Evolutionary conservation across 2,797 vertebrate genomes (phyloP).

Genomic region (Acanthornis magna): DNA sequence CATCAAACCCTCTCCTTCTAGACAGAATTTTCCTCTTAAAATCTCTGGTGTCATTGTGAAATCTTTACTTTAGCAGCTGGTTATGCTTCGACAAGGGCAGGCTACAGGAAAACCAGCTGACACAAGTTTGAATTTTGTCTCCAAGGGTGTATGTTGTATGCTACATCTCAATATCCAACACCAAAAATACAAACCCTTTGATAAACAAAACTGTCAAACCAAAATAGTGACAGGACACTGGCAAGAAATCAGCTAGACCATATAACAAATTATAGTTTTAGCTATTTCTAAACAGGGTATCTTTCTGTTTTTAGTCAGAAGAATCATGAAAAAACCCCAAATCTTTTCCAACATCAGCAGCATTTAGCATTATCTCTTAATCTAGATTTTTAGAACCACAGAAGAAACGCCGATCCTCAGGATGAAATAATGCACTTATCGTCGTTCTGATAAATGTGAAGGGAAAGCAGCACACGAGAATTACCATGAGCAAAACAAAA

Average conservation of each 20-base stretch:
- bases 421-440: not conserved
- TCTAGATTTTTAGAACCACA: not conserved
- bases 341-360: not conserved
- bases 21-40: not conserved
- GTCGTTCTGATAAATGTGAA: not conserved
- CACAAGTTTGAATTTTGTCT: not conserved
- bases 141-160: too few species aligned
- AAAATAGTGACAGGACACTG: not conserved
- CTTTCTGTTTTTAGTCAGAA: not conserved
- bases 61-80: not conserved
- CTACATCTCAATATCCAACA: not conserved
- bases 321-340: rapidly evolving
- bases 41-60: not conserved
- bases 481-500: not conserved
- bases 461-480: not conserved
- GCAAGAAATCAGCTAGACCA: not conserved
- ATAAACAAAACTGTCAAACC: not conserved
- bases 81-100: not conserved
- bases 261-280: not conserved
- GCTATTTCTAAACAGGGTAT: not conserved
- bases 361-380: not conserved
- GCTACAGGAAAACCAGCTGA: not conserved
- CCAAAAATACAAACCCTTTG: not conserved
- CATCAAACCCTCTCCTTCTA: not conserved
- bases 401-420: not conserved